Conservation (phyloP, 2,888 invertebrate species). For the Troides helena region DNA sequence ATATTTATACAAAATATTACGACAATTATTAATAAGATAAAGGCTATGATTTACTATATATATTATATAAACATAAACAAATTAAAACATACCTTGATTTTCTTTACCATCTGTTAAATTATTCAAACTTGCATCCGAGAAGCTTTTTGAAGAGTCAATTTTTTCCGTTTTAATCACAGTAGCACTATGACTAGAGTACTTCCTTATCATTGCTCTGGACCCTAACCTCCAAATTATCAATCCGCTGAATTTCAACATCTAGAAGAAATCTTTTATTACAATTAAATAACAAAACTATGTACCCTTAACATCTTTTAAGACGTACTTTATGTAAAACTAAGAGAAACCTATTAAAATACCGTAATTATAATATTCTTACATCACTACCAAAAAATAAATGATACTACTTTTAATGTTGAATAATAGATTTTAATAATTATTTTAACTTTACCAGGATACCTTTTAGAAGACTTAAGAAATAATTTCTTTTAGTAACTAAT, state of each 20-base stretch:
- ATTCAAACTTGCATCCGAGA: conserved; percentile 45
- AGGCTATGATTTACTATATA: too few relatives aligned
- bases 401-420: not conserved
- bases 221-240: conserved; percentile 77
- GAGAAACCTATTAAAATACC: conserved; percentile 17
- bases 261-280: conserved; percentile 36
- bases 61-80: not conserved
- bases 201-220: conserved; percentile 56
- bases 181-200: conserved; percentile 84
- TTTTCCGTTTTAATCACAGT: conserved; percentile 87
- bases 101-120: conserved; percentile 41
- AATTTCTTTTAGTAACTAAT: not conserved
- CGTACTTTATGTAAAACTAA: not conserved
- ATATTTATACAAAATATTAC: too few relatives aligned
- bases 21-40: too few relatives aligned
- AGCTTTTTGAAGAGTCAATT: conserved; percentile 46
- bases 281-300: not conserved
- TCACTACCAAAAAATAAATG: conserved; percentile 9
- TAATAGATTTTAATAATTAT: not conserved
- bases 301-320: not conserved
- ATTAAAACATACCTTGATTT: conserved; percentile 34
- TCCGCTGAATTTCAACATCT: conserved; percentile 77
- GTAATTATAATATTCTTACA: conserved; percentile 26
- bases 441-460: conserved; percentile 4
- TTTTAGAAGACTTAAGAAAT: not conserved